phyloP scores from a whole-genome alignment of 2,797 vertebrate species.

The Gephyroberyx darwinii region DNA sequence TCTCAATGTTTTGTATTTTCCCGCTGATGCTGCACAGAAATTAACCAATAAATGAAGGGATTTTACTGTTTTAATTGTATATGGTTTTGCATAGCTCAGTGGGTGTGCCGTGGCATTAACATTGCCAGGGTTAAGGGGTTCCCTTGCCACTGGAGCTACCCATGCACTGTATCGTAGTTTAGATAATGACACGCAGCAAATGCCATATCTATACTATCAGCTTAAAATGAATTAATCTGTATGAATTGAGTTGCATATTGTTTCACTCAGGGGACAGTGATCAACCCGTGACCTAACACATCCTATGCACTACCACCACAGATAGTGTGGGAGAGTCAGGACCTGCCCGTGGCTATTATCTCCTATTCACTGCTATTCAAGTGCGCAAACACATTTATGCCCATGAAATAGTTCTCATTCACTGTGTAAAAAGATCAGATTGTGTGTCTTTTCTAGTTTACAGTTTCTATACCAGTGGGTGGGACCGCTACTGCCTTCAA shows the following conservation, averaged over 20 bases:
- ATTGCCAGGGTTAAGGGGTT: background rate
- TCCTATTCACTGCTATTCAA: no score
- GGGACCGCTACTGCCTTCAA: no score
- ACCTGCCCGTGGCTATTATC: no score
- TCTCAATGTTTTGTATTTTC: slow-evolving; percentile 16
- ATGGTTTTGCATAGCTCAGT: background rate
- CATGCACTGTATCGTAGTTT: slow-evolving; percentile 2
- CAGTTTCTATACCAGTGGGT: no score
- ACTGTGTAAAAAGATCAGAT: no score
- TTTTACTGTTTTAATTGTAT: slow-evolving; percentile 14
- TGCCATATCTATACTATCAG: background rate
- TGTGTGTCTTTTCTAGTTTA: no score
- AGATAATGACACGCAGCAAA: no score
- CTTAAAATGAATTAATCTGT: background rate
- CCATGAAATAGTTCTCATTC: no score
- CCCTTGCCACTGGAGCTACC: background rate
- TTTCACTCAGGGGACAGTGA: background rate
- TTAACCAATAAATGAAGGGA: slow-evolving; percentile 32
- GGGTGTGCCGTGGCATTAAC: background rate
- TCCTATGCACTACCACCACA: no score
- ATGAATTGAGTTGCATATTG: background rate
- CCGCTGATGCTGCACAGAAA: slow-evolving; percentile 16
- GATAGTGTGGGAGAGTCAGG: no score
- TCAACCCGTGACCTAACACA: no score
- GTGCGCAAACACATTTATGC: no score